Evolutionary conservation across 2,888 invertebrate genomes (phyloP).

Genomic region (Drosophila vallismaia): DNA sequence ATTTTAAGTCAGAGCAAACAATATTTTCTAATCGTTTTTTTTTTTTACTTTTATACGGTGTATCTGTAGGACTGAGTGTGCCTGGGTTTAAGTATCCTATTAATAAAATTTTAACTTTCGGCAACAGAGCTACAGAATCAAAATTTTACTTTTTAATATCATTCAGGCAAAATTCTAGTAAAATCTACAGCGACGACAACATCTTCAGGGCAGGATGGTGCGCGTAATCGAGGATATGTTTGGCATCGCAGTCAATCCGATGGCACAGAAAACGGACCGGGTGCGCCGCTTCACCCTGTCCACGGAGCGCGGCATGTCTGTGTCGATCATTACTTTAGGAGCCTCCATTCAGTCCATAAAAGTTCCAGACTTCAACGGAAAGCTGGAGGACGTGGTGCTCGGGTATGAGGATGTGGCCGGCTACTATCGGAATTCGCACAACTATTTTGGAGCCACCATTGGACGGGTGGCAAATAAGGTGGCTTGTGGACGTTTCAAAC

Average conservation of each 20-base stretch:
- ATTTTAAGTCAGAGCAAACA: conserved; percentile 13
- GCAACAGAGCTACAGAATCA: neutral
- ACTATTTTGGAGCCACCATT: conserved; percentile 94
- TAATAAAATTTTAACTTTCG: neutral
- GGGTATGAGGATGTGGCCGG: conserved; percentile 93
- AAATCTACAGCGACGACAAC: neutral
- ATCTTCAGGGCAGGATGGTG: conserved; percentile 61
- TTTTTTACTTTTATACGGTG: no score
- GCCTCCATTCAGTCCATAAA: conserved; percentile 91
- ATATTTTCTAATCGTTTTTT: neutral
- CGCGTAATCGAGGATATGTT: conserved; percentile 81
- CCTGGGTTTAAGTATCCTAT: neutral
- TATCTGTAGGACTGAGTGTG: neutral
- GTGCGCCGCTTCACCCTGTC: conserved; percentile 79
- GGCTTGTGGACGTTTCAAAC: conserved; percentile 87
- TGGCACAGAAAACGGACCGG: conserved; percentile 67
- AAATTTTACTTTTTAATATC: neutral
- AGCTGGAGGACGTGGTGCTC: conserved; percentile 90
- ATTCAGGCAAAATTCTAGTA: conserved; percentile 4
- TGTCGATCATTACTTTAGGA: conserved; percentile 88
- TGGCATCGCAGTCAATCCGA: conserved; percentile 78
- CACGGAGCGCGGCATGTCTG: conserved; percentile 73
- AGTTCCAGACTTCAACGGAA: conserved; percentile 90
- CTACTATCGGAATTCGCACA: conserved; percentile 86
- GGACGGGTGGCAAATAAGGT: conserved; percentile 94